phyloP scores from a whole-genome alignment of 2,113 vertebrate genomes.

The Anoplopoma fimbria region DNA sequence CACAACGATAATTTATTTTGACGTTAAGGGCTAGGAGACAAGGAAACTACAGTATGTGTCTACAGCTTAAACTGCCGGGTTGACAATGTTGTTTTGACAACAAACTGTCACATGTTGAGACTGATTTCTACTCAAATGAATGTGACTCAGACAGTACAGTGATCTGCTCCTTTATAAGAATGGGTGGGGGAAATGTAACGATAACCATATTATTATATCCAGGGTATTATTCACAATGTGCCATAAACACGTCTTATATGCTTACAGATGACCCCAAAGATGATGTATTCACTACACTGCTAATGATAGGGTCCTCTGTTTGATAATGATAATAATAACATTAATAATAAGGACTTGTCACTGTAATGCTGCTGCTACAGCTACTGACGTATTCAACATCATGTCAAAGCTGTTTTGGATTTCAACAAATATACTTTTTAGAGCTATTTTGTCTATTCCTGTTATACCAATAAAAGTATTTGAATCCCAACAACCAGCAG shows the following conservation, averaged over 20 bases:
- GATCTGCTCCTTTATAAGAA: slow-evolving; percentile 15
- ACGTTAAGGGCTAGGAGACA: slow-evolving; percentile 71
- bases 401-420: slow-evolving; percentile 41
- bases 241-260: slow-evolving; percentile 62
- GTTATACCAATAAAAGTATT: slow-evolving; percentile 71
- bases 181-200: not conserved
- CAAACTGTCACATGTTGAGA: slow-evolving; percentile 9
- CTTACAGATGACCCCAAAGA: slow-evolving; percentile 56
- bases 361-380: slow-evolving; percentile 38
- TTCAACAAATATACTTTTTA: slow-evolving; percentile 55
- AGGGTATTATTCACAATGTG: slow-evolving; percentile 77
- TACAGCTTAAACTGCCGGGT: slow-evolving; percentile 54
- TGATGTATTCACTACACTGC: slow-evolving; percentile 39
- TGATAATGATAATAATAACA: not conserved
- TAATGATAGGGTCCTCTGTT: slow-evolving; percentile 33
- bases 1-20: slow-evolving; percentile 32
- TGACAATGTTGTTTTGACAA: slow-evolving; percentile 33
- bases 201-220: slow-evolving; percentile 59
- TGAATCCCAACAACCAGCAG: slow-evolving; percentile 7
- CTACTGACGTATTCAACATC: slow-evolving; percentile 25
- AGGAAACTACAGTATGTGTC: slow-evolving; percentile 18
- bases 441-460: slow-evolving; percentile 70
- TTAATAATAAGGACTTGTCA: slow-evolving; percentile 38
- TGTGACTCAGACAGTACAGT: slow-evolving; percentile 14
- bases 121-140: slow-evolving; percentile 47